Evolutionary conservation across 1,140 invertebrate species (phyloP), one percentile per base, ranked within the genome.

Genomic region (Chymomyza costata): DNA sequence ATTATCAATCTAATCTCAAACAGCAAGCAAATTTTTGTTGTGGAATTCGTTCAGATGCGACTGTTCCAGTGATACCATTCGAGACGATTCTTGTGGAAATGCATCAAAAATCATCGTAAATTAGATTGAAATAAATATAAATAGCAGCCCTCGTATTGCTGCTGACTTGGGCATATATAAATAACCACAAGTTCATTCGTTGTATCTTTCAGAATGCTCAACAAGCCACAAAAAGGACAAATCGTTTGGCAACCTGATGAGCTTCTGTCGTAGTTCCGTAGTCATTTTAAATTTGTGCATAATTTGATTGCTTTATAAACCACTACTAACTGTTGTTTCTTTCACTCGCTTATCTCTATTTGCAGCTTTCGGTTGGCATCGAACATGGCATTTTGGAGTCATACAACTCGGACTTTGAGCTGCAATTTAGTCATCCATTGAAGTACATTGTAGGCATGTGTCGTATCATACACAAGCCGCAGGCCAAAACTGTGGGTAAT

Each of bases 321-420:
- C n/a, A 14, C 44, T 44, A 11, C 30, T 40, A 5, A 38, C 7
- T 46, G 25, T 39, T 46, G n/a, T n/a, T n/a, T n/a, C n/a, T n/a
- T n/a, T n/a, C n/a, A n/a, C 14, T 13, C 39, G n/a, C 19, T 28
- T 21, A 16, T 14, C 44, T 58, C 2, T 40, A 62, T 28, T 89
- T 89, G 5, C 86, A 92, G 91, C 69, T 92, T 1, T 90, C 88
- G 40, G 82, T 92, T 13, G 88, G 89, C 21, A 86, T 91, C 7
- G 90, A 91, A 83, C 87, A 90, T 61, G 89, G 90, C 6, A 85
- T 85, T 34, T 62, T 92, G 13, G 89, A 90, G 50, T 89, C 89
- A 0, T 91, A 89, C 70, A 90, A 90, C 73, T 87, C 86, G 15
- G 90, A 91, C 80, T 90, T 90, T 56, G 89, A 90, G 67, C 86